phyloP scores from a whole-genome alignment of 2,113 vertebrate genomes.

The Brachionichthys hirsutus region DNA sequence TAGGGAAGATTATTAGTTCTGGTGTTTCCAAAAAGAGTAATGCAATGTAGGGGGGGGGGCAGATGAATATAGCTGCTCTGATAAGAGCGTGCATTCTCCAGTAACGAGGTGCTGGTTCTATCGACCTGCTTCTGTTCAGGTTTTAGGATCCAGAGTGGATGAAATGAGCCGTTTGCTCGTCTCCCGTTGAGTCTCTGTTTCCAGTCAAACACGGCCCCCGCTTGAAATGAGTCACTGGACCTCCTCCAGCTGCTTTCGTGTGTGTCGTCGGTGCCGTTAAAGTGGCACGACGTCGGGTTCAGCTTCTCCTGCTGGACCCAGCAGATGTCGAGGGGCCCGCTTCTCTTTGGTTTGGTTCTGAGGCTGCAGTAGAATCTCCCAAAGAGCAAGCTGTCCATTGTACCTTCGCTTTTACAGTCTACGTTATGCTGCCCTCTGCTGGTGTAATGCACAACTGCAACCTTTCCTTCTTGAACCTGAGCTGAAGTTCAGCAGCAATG shows the following conservation, averaged over 20 bases:
- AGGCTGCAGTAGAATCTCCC: too few relatives aligned
- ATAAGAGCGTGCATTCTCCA: conserved; percentile 23
- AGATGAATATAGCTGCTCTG: conserved; percentile 6
- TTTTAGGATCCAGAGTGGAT: conserved; percentile 8
- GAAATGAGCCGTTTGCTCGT: conserved; percentile 21
- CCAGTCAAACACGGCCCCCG: conserved; percentile 18
- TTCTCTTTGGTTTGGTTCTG: too few relatives aligned
- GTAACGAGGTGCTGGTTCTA: conserved; percentile 43
- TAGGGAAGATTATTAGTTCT: conserved; percentile 18
- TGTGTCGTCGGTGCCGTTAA: conserved; percentile 4
- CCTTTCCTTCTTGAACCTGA: background rate
- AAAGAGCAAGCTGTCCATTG: background rate
- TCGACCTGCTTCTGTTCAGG: conserved; percentile 14
- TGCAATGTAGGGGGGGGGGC: background rate
- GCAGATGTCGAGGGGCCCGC: background rate
- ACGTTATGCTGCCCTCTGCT: conserved; percentile 63
- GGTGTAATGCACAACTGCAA: conserved; percentile 13
- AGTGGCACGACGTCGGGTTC: background rate
- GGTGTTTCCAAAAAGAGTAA: conserved; percentile 10
- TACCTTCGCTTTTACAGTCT: background rate
- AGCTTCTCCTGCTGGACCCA: background rate
- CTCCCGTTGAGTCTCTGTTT: conserved; percentile 23
- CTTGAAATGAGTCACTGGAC: background rate
- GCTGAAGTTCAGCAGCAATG: background rate
- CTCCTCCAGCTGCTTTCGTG: conserved; percentile 8